Evolutionary conservation across 2,113 vertebrate genomes (phyloP), one percentile per base, ranked within the genome.

Genomic region (Oenanthe melanoleuca): DNA sequence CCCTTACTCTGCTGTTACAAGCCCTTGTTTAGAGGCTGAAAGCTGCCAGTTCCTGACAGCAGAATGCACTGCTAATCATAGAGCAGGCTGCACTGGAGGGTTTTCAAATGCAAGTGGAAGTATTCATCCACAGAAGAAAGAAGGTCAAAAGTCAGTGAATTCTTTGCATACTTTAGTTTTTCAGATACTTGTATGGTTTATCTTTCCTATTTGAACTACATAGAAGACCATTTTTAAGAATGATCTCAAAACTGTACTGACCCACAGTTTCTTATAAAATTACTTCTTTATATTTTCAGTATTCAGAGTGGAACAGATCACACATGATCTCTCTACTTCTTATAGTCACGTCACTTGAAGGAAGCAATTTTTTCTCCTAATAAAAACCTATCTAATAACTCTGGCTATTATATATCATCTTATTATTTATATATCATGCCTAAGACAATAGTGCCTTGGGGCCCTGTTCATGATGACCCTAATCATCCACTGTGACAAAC

Each of bases 91-190:
- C 3, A 8, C 29, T 37, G 67, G 33, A 0, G 0, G 4, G 37
- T 88, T 88, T 91, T 83, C 79, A 85, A 74, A 60, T 40, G 81
- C 67, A 86, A 40, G 33, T 26, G 67, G 44, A 73, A 85, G 25
- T 77, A 56, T 77, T 82, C 33, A 66, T 88, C 74, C 70, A 8
- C 26, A 82, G 88, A 93, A 82, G 47, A 29, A 73, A 67, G 26
- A 87, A 85, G 50, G 90, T 83, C 81, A 86, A 50, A 86, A 95
- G 66, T 66, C 91, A 85, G 59, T 47, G 66, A 78, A 88, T 80
- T 70, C 38, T 86, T 89, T 85, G 67, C 50, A 70, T 63, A 44
- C 25, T 77, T 80, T 10, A 50, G 42, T 47, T 92, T 83, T 75
- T 83, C 2, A 2, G 52, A 34, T 49, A 5, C 45, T 59, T 61